These are phyloP conservation scores for Streptopelia turtur DNA, from an alignment of 2,797 vertebrate species.

Conservation along the genomic window DNA sequence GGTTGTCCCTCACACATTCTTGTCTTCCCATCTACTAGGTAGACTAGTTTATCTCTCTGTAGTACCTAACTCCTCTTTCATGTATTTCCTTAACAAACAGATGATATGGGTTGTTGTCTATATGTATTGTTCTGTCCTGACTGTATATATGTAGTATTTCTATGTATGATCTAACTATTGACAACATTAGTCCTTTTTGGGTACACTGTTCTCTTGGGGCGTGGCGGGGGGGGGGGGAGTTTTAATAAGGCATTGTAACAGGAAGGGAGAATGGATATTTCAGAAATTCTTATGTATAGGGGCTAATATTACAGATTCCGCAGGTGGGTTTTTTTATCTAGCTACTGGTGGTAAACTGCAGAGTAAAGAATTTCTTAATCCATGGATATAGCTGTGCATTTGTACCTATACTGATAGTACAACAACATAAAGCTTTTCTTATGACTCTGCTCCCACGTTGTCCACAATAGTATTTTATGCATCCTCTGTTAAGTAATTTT, in stretches of 20 bases:
- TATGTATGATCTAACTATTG: not conserved
- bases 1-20: not conserved
- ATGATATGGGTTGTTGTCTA: not conserved
- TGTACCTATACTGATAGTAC: not conserved
- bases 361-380: not conserved
- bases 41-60: not conserved
- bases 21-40: not conserved
- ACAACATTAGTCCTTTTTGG: not conserved
- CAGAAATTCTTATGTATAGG: not conserved
- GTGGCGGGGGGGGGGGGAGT: not conserved
- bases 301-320: not conserved
- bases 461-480: not conserved
- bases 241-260: not conserved
- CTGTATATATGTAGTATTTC: not conserved
- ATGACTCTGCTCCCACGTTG: not conserved
- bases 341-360: not conserved
- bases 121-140: not conserved
- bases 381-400: not conserved
- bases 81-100: not conserved
- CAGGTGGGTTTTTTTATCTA: not conserved
- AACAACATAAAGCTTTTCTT: not conserved
- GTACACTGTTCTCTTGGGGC: not conserved
- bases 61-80: not conserved
- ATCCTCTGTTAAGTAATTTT: not conserved
- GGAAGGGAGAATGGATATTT: not conserved